Percentiles rank a stretch among this genome's conserved stretches.
phyloP scores from a whole-genome alignment of 2,113 vertebrate species.

The Heliornis fulica region DNA sequence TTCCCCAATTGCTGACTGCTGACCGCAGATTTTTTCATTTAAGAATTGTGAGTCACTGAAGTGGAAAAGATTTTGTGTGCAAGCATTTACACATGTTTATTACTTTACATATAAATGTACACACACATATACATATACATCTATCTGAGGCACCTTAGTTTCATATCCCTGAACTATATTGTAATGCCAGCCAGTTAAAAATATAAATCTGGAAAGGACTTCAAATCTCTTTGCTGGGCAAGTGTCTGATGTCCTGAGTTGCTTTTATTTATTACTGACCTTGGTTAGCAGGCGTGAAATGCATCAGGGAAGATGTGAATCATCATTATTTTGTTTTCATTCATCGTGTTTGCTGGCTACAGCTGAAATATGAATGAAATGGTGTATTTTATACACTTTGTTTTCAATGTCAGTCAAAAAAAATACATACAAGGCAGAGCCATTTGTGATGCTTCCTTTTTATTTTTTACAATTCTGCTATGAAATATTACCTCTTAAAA shows the following conservation, averaged over 20 bases:
- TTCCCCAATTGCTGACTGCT: neutral
- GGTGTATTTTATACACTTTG: neutral
- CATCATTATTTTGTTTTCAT: neutral
- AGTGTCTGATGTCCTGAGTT: neutral
- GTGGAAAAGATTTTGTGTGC: neutral
- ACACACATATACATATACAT: neutral
- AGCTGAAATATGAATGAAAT: conserved; percentile 9
- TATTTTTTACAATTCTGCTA: neutral
- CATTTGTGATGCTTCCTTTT: neutral
- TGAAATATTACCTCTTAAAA: neutral
- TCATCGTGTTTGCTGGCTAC: neutral
- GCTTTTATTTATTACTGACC: neutral
- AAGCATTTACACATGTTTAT: neutral
- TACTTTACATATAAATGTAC: neutral
- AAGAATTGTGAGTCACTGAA: neutral
- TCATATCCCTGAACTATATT: neutral
- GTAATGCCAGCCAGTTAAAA: neutral
- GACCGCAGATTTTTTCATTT: neutral
- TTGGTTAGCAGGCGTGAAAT: conserved; percentile 14
- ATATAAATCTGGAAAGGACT: neutral
- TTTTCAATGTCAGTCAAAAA: neutral
- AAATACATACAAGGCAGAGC: neutral
- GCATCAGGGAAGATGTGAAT: neutral
- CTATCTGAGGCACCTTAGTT: neutral
- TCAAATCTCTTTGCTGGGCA: neutral